Conservation (phyloP, 2,113 vertebrate genomes). For the Sakesphorus luctuosus region DNA sequence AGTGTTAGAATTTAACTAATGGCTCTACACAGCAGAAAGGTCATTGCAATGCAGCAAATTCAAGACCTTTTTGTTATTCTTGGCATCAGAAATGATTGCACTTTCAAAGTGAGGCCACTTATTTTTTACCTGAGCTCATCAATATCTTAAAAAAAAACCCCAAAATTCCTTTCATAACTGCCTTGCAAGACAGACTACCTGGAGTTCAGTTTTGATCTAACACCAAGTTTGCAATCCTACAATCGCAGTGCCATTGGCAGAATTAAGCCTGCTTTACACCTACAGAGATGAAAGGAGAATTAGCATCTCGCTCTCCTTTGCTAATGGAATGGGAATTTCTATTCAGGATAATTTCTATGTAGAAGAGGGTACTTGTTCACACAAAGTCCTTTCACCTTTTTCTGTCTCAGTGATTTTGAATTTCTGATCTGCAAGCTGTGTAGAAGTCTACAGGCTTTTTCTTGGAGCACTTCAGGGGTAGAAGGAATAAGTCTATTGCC, state of each 20-base stretch:
- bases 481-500: neutral
- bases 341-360: neutral
- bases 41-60: neutral
- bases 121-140: neutral
- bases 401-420: neutral
- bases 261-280: neutral
- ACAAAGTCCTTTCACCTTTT: accelerated
- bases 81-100: neutral
- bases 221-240: neutral
- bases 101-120: neutral
- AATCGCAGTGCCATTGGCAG: neutral
- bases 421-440: accelerated
- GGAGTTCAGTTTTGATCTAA: neutral
- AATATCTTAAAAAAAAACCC: neutral
- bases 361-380: neutral
- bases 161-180: neutral
- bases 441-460: neutral
- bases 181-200: neutral
- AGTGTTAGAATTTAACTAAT: neutral
- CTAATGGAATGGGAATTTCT: neutral
- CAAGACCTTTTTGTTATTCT: neutral
- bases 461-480: neutral
- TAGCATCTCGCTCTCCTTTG: neutral
- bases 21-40: neutral
- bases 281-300: neutral